These are phyloP conservation scores for Cettia cetti DNA, from an alignment of 2,113 vertebrate genomes.

Conservation along the genomic window DNA sequence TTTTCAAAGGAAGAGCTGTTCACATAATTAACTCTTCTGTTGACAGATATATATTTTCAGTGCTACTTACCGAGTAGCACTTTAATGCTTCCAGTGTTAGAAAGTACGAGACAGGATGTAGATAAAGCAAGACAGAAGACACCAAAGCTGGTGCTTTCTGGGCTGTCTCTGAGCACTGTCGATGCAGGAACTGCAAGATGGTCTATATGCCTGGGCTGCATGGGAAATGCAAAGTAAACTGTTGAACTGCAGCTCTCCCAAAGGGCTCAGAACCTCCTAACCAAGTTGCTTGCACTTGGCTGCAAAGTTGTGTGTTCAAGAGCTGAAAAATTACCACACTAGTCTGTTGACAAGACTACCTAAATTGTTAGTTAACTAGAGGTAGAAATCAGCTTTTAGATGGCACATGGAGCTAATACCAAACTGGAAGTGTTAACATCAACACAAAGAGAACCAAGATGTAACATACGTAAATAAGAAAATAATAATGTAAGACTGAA, in stretches of 20 bases:
- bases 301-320: not conserved
- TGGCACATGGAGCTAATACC: not conserved
- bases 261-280: not conserved
- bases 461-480: not conserved
- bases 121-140: not conserved
- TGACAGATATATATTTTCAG: slow-evolving; percentile 1
- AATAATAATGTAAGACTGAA: not conserved
- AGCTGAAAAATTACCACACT: not conserved
- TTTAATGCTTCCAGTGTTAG: not conserved
- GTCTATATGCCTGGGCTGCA: not conserved
- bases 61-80: not conserved
- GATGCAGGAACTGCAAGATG: not conserved
- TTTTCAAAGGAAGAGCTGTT: slow-evolving; percentile 1
- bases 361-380: not conserved
- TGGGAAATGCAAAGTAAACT: not conserved
- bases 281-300: not conserved
- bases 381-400: not conserved
- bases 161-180: rapidly evolving
- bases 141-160: not conserved
- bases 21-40: not conserved
- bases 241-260: not conserved
- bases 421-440: not conserved
- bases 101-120: not conserved
- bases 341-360: not conserved
- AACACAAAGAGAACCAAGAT: not conserved